A percentile compares a stretch with the other conserved stretches of the same genome.
Evolutionary conservation across 2,888 invertebrate genomes (phyloP).

Genomic region (Caenorhabditis afra): DNA sequence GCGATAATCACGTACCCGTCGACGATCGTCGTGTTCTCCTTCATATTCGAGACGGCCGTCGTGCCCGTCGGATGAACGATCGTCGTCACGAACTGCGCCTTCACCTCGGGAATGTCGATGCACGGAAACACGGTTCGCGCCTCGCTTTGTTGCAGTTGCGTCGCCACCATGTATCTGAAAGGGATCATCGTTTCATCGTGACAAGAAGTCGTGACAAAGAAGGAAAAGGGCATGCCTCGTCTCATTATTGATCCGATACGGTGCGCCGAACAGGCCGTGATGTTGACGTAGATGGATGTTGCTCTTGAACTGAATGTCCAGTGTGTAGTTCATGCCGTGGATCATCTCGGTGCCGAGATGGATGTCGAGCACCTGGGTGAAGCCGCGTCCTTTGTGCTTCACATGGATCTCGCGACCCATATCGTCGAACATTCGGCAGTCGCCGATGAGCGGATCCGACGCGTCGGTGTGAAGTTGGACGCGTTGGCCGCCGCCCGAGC

Average conservation of each 20-base stretch:
- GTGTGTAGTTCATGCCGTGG: slow-evolving; percentile 54
- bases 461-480: slow-evolving; percentile 57
- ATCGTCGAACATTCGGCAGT: slow-evolving; percentile 60
- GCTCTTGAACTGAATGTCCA: slow-evolving; percentile 43
- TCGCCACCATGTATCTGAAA: slow-evolving; percentile 82
- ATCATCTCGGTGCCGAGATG: slow-evolving; percentile 51
- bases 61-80: slow-evolving; percentile 85
- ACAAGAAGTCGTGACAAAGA: no score
- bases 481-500: slow-evolving; percentile 53
- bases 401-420: slow-evolving; percentile 55
- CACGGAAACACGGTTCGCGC: slow-evolving; percentile 95
- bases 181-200: background rate
- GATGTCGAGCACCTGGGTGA: slow-evolving; percentile 44
- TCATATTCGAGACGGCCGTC: slow-evolving; percentile 90
- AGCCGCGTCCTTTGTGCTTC: slow-evolving; percentile 51
- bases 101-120: slow-evolving; percentile 91
- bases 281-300: slow-evolving; percentile 25
- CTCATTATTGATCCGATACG: slow-evolving; percentile 30
- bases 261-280: slow-evolving; percentile 45
- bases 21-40: slow-evolving; percentile 78
- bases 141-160: slow-evolving; percentile 95
- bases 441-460: slow-evolving; percentile 57
- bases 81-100: slow-evolving; percentile 87
- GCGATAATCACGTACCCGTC: slow-evolving; percentile 58
- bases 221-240: no score